Base-by-base conservation (phyloP, 2,888 invertebrate species). In the Drosophila meridionalis region DNA sequence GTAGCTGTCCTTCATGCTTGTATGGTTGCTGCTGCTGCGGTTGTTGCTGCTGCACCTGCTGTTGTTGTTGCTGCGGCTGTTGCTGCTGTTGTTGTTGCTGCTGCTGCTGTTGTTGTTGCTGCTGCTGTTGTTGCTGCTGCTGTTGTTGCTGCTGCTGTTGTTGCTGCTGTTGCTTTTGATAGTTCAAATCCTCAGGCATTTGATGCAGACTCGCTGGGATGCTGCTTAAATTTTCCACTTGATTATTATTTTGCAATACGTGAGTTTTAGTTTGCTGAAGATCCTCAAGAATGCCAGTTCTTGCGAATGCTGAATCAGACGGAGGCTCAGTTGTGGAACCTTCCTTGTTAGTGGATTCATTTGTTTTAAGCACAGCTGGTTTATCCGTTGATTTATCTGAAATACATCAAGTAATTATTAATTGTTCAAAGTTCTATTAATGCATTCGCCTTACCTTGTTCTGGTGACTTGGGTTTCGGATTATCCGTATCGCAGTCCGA, bases 401-500 rank as follows among this genome's bases (percentile, higher is more conserved):
- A 78, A 55, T 32, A 4, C 7, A 8, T 32, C 5, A 14, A 12
- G 7, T 8, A 12, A 28, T 8, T 26, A 0, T 52, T 9, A 36
- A 11, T 6, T 26, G 1, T 0, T 34, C 12, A 53, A 3, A 5
- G 4, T 3, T 2, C 14, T 53, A 6, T 3, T 34, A n/a, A 4
- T 11, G 3, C 20, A 53, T 32, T 26, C 14, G 30, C 7, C 28
- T 52, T 74, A 89, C 89, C 85, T 63, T 71, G 50, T 9, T 87
- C 89, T 55, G 83, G 72, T 4, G 73, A 50, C 61, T 80, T 78
- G 2, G 87, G 67, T 32, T 90, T 90, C 11, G 82, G 75, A 43
- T 67, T 62, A 56, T 86, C 89, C 20, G 78, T 79, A 73, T 88
- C 88, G 58, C 90, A 78, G 63, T 92, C 92, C 20, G 89, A 86